These are phyloP conservation scores for Erannis defoliaria DNA, from an alignment of 2,888 invertebrate genomes.

Conservation along the genomic window DNA sequence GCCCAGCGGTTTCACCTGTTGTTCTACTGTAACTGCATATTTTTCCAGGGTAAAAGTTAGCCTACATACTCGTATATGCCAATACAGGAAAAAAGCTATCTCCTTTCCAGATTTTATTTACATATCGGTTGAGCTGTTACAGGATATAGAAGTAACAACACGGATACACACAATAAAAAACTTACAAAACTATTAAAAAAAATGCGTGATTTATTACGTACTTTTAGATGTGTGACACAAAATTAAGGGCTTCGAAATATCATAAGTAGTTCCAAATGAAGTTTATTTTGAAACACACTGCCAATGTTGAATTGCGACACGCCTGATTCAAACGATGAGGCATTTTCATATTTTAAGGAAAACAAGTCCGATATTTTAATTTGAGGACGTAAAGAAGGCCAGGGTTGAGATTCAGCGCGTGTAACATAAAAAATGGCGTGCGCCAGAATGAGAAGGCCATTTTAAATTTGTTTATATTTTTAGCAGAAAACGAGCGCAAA, in stretches of 20 bases:
- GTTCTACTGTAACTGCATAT: too few relatives aligned
- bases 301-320: conserved; percentile 29
- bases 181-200: too few relatives aligned
- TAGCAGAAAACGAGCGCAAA: conserved; percentile 76
- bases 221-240: neutral
- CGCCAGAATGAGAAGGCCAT: conserved; percentile 25
- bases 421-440: conserved; percentile 26
- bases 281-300: conserved; percentile 18
- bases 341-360: conserved; percentile 22
- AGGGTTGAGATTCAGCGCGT: conserved; percentile 27
- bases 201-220: too few relatives aligned
- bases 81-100: too few relatives aligned
- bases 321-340: conserved; percentile 21
- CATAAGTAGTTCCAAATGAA: neutral
- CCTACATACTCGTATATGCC: too few relatives aligned
- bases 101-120: too few relatives aligned
- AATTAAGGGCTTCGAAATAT: neutral
- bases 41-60: too few relatives aligned
- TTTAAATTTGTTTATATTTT: conserved; percentile 60
- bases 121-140: too few relatives aligned
- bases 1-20: too few relatives aligned
- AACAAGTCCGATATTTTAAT: conserved; percentile 16
- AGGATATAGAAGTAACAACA: too few relatives aligned
- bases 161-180: too few relatives aligned
- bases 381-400: conserved; percentile 16